Evolutionary conservation across 2,113 vertebrate genomes (phyloP).

Genomic region (Toxotes chatareus): DNA sequence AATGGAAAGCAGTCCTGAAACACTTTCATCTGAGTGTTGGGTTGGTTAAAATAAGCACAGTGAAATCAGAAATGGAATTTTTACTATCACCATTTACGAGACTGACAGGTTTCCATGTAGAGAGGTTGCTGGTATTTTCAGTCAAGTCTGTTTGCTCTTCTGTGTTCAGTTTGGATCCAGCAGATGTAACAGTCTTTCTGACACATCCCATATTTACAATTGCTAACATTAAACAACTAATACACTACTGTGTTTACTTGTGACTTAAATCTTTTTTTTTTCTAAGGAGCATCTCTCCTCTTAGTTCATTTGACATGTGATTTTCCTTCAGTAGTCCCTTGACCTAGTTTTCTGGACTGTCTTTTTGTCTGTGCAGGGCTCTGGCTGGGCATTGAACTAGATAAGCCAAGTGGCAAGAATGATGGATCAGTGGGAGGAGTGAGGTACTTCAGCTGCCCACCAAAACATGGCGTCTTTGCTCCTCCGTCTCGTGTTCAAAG

Average conservation of each 20-base stretch:
- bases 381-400: slow-evolving; percentile 96
- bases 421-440: slow-evolving; percentile 93
- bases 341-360: not conserved
- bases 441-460: slow-evolving; percentile 93
- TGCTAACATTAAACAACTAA: not conserved
- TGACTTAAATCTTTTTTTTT: not conserved
- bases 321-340: not conserved
- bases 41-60: not conserved
- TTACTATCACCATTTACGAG: not conserved
- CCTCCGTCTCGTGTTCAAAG: slow-evolving; percentile 94
- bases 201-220: not conserved
- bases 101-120: not conserved
- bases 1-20: not conserved
- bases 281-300: not conserved
- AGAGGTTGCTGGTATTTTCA: not conserved
- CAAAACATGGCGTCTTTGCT: slow-evolving; percentile 95
- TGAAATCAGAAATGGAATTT: not conserved
- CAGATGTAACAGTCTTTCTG: not conserved
- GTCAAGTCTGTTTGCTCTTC: not conserved
- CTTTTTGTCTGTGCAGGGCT: slow-evolving; percentile 83
- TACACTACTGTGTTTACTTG: not conserved
- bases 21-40: not conserved
- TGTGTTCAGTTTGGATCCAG: not conserved
- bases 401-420: slow-evolving; percentile 96
- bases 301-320: not conserved